phyloP scores from a whole-genome alignment of 2,113 vertebrate genomes.

The Sphyrna mokarran region DNA sequence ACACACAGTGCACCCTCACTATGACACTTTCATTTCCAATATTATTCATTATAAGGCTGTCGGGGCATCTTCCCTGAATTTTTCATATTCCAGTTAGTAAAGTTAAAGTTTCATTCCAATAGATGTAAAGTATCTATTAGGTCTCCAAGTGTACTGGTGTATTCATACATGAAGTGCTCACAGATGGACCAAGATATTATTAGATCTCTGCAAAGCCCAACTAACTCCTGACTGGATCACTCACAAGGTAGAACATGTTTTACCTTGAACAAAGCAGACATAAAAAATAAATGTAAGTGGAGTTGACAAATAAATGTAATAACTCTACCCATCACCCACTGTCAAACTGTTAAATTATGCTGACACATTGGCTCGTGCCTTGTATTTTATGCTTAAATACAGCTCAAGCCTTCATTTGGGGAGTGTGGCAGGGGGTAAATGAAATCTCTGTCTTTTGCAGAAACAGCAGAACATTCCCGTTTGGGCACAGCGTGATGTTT shows the following conservation, averaged over 20 bases:
- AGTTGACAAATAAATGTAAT: slow-evolving; percentile 7
- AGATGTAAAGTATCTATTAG: not conserved
- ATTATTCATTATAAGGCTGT: not conserved
- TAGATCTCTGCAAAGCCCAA: not conserved
- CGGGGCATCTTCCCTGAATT: not conserved
- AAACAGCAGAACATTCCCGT: slow-evolving; percentile 21
- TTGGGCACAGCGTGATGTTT: slow-evolving; percentile 21
- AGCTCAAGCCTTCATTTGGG: slow-evolving; percentile 29
- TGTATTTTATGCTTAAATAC: slow-evolving; percentile 34
- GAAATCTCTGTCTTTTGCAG: slow-evolving; percentile 30
- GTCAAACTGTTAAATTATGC: slow-evolving; percentile 23
- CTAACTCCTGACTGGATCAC: not conserved
- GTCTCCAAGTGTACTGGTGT: not conserved
- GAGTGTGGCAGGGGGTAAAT: slow-evolving; percentile 23
- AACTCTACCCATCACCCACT: not conserved
- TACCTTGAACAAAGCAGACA: not conserved
- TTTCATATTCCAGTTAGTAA: not conserved
- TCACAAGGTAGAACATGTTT: not conserved
- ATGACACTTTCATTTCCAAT: not conserved
- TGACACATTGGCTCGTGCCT: not conserved
- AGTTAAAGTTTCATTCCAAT: not conserved
- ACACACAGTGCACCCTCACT: not conserved
- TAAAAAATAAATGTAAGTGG: slow-evolving; percentile 7
- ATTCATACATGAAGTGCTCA: not conserved
- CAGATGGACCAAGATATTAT: not conserved